Evolutionary conservation across 2,888 invertebrate species (phyloP), one percentile per base, ranked within the genome.

Genomic region (Augiades crinisus): DNA sequence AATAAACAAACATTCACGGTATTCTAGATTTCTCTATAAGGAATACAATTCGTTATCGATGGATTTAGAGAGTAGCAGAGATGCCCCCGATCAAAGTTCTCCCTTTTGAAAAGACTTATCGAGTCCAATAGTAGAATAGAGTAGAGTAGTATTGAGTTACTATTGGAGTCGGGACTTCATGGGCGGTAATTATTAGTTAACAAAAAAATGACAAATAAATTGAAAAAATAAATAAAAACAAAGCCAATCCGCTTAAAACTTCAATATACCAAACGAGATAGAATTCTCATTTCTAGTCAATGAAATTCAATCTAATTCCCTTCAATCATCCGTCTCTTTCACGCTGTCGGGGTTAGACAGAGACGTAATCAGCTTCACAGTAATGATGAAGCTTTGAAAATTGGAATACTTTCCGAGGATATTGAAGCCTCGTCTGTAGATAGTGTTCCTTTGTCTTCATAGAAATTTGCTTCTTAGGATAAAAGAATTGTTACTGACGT

Each of bases 221-320:
- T 7, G 7, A n/a, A 14, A 7, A 38, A 24, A 30, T 36, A 14
- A 22, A 38, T n/a, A 31, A 12, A 47, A 50, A 47, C 37, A 53
- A 43, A 66, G 68, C 64, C 64, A 65, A 67, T 66, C 60, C 63
- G 59, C 54, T 62, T 65, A 74, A 76, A 75, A 73, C 70, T 75
- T 75, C 71, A 77, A 81, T 81, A 78, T 73, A 60, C 67, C 61
- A 66, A 65, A 56, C 67, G 63, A 72, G 72, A 72, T 61, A 69
- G 65, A 66, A 68, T 74, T 72, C 73, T 74, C 76, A 72, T 80
- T 80, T 70, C 49, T 49, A 49, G 49, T 49, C 65, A 76, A 77
- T 80, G 75, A 76, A 78, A 81, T 80, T 78, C 76, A 78, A 70
- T 76, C 72, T 80, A 81, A 81, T 81, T 81, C 70, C 68, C 68